Evolutionary conservation across 1,140 invertebrate genomes (phyloP), one percentile per base, ranked within the genome.

Genomic region (Venturia canescens): DNA sequence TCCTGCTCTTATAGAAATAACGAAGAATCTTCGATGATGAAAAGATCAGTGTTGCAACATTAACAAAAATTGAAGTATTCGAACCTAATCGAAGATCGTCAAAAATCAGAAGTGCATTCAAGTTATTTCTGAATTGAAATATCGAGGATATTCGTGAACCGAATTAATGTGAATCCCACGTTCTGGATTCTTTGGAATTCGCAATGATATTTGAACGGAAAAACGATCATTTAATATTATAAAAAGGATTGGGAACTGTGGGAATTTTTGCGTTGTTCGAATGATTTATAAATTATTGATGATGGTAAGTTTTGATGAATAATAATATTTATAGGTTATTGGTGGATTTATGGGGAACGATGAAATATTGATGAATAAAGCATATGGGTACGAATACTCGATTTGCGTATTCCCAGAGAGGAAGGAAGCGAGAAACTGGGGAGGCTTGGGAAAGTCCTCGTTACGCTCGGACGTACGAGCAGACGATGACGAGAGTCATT

Each of bases 401-500:
- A 76, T 76, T 76, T 63, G 53, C 74, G 74, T 76, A 63, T 60
- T 38, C 16, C 16, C 26, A 21, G 16, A 15, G 13, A 23, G 71
- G 27, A 57, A 75, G 48, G 74, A 76, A 38, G 11, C 34, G 29
- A n/a, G 27, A 21, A 23, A 53, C 27, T 18, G 11, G 53, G 18
- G 16, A 9, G 7, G 15, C 53, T 76, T 76, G 74, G 16, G 74
- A 63, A 60, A 60, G 5, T 34, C 27, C 50, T 63, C 74, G 74
- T 76, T 76, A 76, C 74, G 74, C 74, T 76, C 74, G 74, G 29
- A 38, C 53, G 74, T 76, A 74, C 71, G 44, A 74, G 74, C 34
- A 76, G 50, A 76, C 74, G 53, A 76, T 26, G 74, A 60, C 48
- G 48, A 57, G 38, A 44, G 38, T 44, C 38, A 44, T 44, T 44